Evolutionary conservation across 53 echinoderm and acorn worm species (phyloP).

Genomic region (Paracentrotus lividus): DNA sequence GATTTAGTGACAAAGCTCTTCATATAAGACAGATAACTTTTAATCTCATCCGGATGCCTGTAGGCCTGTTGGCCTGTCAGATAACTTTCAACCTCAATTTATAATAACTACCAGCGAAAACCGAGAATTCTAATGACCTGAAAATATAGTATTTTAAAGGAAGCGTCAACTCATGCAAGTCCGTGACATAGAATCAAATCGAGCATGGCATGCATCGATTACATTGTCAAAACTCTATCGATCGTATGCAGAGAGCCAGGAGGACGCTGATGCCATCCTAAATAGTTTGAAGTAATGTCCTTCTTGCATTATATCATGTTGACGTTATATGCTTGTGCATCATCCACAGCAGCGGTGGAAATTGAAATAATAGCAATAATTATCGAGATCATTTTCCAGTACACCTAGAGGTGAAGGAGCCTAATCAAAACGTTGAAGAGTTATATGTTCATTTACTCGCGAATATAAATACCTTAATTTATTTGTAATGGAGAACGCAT

Average conservation of each 20-base stretch:
- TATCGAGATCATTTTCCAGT: neutral
- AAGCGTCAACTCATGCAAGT: neutral
- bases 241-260: too few species aligned
- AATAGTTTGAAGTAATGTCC: too few species aligned
- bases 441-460: neutral
- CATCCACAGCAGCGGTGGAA: neutral
- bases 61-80: too few species aligned
- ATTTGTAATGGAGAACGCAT: neutral
- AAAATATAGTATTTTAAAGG: neutral
- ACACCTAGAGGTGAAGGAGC: neutral
- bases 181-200: neutral
- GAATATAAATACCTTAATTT: neutral
- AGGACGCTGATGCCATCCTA: too few species aligned
- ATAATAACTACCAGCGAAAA: neutral
- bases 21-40: too few species aligned
- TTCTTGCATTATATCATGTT: too few species aligned
- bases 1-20: too few species aligned
- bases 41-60: too few species aligned
- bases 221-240: too few species aligned
- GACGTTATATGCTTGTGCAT: neutral
- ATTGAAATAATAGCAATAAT: constrained; percentile 23
- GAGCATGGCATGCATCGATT: neutral
- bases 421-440: neutral
- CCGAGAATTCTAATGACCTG: neutral
- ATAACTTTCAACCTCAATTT: neutral